Conservation (phyloP, 2,888 invertebrate genomes). For the Himalopsyche kuldschensis region DNA sequence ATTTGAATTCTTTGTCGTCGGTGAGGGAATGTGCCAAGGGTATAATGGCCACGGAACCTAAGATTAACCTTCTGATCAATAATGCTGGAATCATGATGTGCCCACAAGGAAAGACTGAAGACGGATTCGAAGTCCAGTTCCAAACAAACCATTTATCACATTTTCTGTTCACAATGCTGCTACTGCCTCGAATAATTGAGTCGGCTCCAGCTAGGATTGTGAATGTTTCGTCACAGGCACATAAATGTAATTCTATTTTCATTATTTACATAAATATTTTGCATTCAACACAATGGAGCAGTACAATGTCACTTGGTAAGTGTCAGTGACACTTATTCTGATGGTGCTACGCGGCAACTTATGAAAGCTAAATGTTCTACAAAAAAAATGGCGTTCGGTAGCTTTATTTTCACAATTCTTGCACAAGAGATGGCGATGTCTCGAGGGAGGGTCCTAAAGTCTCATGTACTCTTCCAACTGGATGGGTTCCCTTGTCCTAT, state of each 20-base stretch:
- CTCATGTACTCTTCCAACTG: too few species aligned
- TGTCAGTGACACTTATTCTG: too few species aligned
- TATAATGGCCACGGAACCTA: slow-evolving; percentile 46
- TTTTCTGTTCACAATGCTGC: slow-evolving; percentile 57
- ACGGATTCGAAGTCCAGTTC: slow-evolving; percentile 62
- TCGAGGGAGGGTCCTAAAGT: too few species aligned
- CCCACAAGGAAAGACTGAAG: slow-evolving; percentile 53
- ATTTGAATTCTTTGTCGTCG: slow-evolving; percentile 49
- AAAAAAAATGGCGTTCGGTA: too few species aligned
- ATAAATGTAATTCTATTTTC: slow-evolving; percentile 45
- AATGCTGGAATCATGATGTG: slow-evolving; percentile 64
- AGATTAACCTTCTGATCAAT: slow-evolving; percentile 52
- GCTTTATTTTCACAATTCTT: too few species aligned
- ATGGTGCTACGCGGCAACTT: too few species aligned
- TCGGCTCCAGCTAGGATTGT: slow-evolving; percentile 58
- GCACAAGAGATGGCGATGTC: too few species aligned
- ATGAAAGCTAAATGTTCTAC: too few species aligned
- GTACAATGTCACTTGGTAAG: too few species aligned
- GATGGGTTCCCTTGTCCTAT: too few species aligned
- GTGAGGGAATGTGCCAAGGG: slow-evolving; percentile 49
- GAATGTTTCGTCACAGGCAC: slow-evolving; percentile 56
- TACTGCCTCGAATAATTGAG: slow-evolving; percentile 56
- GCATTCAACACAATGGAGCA: too few species aligned
- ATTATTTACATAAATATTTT: too few species aligned
- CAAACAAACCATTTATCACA: slow-evolving; percentile 63